phyloP scores from a whole-genome alignment of 2,888 invertebrate genomes.

The Steinernema hermaphroditum region DNA sequence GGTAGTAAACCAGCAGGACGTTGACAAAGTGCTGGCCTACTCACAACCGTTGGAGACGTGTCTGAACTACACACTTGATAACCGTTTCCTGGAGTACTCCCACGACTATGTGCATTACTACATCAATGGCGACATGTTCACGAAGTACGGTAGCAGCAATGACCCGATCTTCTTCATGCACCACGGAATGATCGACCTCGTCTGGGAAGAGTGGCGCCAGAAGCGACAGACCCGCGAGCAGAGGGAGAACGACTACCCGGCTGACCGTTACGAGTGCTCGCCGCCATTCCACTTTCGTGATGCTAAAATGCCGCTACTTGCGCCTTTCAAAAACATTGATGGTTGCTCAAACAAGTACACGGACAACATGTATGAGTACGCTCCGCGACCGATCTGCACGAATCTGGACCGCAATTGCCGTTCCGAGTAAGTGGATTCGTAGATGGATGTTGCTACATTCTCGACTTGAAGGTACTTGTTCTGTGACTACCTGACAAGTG shows the following conservation, averaged over 20 bases:
- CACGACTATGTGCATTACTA: conserved; percentile 65
- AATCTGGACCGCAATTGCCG: conserved; percentile 38
- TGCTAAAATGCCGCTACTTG: conserved; percentile 47
- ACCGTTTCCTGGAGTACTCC: conserved; percentile 60
- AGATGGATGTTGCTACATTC: background rate
- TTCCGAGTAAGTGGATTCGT: conserved; percentile 39
- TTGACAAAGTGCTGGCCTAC: conserved; percentile 45
- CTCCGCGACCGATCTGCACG: conserved; percentile 49
- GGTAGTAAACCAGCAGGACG: conserved; percentile 43
- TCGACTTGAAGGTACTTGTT: conserved; percentile 53
- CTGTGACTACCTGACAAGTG: conserved; percentile 50
- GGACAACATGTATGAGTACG: conserved; percentile 57
- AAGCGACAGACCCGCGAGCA: conserved; percentile 48
- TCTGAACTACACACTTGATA: conserved; percentile 51
- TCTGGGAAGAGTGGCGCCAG: conserved; percentile 61
- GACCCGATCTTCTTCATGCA: conserved; percentile 68
- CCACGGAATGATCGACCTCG: conserved; percentile 52
- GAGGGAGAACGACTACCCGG: conserved; percentile 53
- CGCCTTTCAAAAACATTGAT: conserved; percentile 43
- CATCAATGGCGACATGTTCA: conserved; percentile 58
- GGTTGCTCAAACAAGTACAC: conserved; percentile 60
- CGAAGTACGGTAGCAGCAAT: conserved; percentile 56
- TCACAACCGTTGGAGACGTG: conserved; percentile 41
- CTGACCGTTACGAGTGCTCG: conserved; percentile 44
- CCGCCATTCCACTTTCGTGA: conserved; percentile 54